Percentiles rank a stretch among this genome's conserved stretches.
Evolutionary conservation across 2,113 vertebrate genomes (phyloP).

Genomic region (Corapipo altera): DNA sequence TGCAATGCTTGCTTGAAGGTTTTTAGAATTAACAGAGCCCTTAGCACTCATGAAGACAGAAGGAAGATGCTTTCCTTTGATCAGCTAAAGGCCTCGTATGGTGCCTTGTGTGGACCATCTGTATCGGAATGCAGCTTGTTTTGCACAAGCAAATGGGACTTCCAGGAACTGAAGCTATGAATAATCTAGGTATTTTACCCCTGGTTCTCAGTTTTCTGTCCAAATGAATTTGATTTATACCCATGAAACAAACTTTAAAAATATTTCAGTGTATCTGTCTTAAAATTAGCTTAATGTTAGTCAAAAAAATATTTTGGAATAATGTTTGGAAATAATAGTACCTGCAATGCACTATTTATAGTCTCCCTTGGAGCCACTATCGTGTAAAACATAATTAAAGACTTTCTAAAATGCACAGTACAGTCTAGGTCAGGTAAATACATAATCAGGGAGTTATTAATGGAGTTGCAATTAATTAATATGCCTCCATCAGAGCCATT

Average conservation of each 20-base stretch:
- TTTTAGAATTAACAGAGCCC: not conserved
- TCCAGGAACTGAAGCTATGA: not conserved
- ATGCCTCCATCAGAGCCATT: slow-evolving; percentile 55
- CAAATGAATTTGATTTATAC: not conserved
- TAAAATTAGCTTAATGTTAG: not conserved
- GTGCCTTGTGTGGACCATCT: not conserved
- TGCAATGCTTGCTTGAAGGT: not conserved
- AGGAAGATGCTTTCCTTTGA: not conserved
- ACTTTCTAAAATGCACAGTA: slow-evolving; percentile 47
- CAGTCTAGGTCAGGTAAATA: slow-evolving; percentile 70
- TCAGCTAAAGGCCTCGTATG: not conserved
- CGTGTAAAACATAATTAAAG: slow-evolving; percentile 62
- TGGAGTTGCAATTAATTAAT: slow-evolving; percentile 70
- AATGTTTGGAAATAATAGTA: not conserved
- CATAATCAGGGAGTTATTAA: slow-evolving; percentile 72
- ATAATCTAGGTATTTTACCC: not conserved
- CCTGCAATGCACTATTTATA: slow-evolving; percentile 38
- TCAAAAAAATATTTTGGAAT: not conserved
- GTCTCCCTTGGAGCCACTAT: slow-evolving; percentile 2
- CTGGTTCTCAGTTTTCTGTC: not conserved
- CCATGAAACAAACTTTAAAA: not conserved
- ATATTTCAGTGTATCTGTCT: not conserved
- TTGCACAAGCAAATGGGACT: not conserved
- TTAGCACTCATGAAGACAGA: not conserved
- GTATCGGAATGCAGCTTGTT: not conserved